These are phyloP conservation scores for Drosophila pseudotakahashii DNA, from an alignment of 2,888 invertebrate species.

Conservation along the genomic window DNA sequence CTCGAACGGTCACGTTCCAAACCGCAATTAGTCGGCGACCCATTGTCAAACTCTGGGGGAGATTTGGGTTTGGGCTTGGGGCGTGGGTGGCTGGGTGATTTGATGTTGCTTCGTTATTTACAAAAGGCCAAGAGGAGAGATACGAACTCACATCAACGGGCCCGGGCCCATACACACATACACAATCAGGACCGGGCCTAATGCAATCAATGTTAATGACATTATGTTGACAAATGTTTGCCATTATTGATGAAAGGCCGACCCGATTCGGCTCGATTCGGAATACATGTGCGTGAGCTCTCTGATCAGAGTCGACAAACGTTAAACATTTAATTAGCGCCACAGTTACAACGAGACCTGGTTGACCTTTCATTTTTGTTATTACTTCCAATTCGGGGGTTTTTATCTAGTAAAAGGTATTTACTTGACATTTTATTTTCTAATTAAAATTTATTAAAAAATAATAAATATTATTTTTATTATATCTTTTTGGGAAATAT, in stretches of 20 bases:
- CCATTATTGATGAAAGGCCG: constrained; percentile 75
- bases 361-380: not conserved
- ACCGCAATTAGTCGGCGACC: constrained; percentile 76
- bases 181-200: constrained; percentile 72
- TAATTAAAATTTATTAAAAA: too few relatives aligned
- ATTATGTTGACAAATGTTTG: constrained; percentile 80
- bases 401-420: not conserved
- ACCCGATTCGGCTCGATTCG: constrained; percentile 11
- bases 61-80: constrained; percentile 6
- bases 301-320: constrained; percentile 16
- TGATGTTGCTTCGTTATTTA: constrained; percentile 62
- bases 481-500: too few relatives aligned
- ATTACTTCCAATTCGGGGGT: not conserved
- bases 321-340: constrained; percentile 43
- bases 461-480: too few relatives aligned
- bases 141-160: constrained; percentile 17
- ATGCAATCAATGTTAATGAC: constrained; percentile 80
- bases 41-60: constrained; percentile 57
- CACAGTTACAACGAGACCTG: constrained; percentile 2
- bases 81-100: constrained; percentile 12
- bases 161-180: constrained; percentile 2
- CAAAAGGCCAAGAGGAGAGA: constrained; percentile 57
- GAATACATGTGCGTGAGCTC: constrained; percentile 23
- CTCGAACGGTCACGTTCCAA: constrained; percentile 64
- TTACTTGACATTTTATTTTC: not conserved